Percentiles rank a stretch among this genome's conserved stretches.
Conservation (phyloP, 2,113 vertebrate genomes). For the Gambusia affinis region DNA sequence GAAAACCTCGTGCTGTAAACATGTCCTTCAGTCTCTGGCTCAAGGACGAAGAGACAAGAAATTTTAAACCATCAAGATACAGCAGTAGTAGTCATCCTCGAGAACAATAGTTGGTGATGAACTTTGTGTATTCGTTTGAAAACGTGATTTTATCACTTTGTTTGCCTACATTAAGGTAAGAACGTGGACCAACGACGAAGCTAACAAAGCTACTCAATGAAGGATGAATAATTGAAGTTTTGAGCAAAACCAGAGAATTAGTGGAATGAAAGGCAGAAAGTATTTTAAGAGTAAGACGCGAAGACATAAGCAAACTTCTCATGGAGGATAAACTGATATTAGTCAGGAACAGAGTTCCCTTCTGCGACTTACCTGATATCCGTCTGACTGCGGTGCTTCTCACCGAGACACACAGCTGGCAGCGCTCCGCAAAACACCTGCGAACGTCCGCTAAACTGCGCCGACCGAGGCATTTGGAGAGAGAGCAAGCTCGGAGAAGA, state of each 20-base stretch:
- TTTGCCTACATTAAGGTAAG: background rate
- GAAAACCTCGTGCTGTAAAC: background rate
- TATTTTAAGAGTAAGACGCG: too few species aligned
- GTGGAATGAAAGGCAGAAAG: background rate
- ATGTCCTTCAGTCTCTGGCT: background rate
- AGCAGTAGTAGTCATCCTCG: background rate
- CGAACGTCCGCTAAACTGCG: slow-evolving; percentile 44
- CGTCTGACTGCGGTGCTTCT: slow-evolving; percentile 36
- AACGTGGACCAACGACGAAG: background rate
- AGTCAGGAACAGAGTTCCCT: background rate
- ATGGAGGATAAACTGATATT: background rate
- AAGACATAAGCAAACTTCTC: background rate
- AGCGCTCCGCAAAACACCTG: slow-evolving; percentile 35
- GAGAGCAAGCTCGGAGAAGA: slow-evolving; percentile 71
- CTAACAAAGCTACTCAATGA: background rate
- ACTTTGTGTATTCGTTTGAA: too few species aligned
- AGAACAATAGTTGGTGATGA: background rate
- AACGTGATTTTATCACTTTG: too few species aligned
- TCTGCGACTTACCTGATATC: slow-evolving; percentile 65
- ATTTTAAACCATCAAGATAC: background rate
- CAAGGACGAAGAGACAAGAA: background rate
- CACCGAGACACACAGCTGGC: slow-evolving; percentile 46
- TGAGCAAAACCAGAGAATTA: background rate
- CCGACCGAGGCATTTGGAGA: slow-evolving; percentile 55
- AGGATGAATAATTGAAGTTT: background rate